These are phyloP conservation scores for Stenotaenia linearis DNA, from an alignment of 2,888 invertebrate genomes.

Conservation along the genomic window DNA sequence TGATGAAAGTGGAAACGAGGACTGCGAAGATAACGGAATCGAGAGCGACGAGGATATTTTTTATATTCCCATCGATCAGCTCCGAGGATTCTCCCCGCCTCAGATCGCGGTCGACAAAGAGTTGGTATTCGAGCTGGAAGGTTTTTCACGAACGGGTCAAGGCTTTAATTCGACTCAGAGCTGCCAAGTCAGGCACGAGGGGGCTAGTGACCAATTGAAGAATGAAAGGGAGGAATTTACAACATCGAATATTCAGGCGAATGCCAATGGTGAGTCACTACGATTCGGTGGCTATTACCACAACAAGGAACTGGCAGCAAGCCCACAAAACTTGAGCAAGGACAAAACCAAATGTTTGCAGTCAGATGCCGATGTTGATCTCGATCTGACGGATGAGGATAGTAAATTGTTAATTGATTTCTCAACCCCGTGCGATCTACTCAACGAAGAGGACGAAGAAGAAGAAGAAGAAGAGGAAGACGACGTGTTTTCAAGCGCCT, in stretches of 20 bases:
- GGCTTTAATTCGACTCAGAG: not conserved
- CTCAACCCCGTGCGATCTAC: not conserved
- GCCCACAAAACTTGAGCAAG: not conserved
- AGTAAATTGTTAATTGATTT: not conserved
- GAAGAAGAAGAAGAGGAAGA: slow-evolving; percentile 1
- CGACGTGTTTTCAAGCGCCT: not conserved
- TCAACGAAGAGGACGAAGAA: slow-evolving; percentile 7
- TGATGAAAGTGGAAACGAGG: not conserved
- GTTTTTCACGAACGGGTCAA: not conserved
- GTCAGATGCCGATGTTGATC: not conserved
- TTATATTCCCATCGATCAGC: slow-evolving; percentile 28
- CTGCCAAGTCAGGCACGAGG: slow-evolving; percentile 3
- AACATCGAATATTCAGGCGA: not conserved
- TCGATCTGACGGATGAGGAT: not conserved
- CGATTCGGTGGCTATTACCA: not conserved
- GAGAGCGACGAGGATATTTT: slow-evolving; percentile 28
- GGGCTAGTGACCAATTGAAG: not conserved
- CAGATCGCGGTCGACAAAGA: not conserved
- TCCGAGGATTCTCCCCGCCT: not conserved
- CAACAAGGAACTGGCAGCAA: not conserved
- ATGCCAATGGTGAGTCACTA: not conserved
- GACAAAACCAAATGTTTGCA: not conserved
- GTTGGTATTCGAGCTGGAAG: not conserved
- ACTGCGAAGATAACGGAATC: slow-evolving; percentile 1
- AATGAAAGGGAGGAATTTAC: not conserved